Evolutionary conservation across 2,888 invertebrate genomes (phyloP).

Genomic region (Coelinius sp.): DNA sequence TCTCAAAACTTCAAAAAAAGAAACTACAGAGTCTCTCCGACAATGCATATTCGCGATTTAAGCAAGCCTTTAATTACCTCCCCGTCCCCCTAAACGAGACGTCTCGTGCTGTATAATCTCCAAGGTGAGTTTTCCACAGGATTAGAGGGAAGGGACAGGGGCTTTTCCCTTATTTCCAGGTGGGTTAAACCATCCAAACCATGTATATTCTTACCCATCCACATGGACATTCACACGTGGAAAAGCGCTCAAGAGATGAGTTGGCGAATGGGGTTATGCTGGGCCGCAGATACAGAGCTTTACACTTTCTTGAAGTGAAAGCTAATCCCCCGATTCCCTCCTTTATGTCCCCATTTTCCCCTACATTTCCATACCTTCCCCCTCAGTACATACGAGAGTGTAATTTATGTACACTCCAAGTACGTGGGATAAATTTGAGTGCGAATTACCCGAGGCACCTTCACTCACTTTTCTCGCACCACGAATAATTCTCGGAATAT

Average conservation of each 20-base stretch:
- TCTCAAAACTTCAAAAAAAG: background rate
- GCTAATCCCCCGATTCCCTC: conserved; percentile 34
- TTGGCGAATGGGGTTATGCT: conserved; percentile 35
- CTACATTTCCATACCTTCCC: background rate
- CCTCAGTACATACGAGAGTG: background rate
- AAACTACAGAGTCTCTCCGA: no score
- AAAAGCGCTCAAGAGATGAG: background rate
- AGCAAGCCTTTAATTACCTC: conserved; percentile 36
- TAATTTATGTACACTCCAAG: background rate
- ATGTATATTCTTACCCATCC: background rate
- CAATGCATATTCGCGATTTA: conserved; percentile 35
- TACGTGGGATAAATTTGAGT: conserved; percentile 1
- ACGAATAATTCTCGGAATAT: background rate
- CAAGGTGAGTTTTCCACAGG: conserved; percentile 26
- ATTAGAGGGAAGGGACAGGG: conserved; percentile 32
- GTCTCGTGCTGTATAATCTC: conserved; percentile 29
- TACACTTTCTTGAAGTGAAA: conserved; percentile 40
- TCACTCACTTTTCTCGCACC: background rate
- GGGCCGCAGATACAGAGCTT: conserved; percentile 37
- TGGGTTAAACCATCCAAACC: background rate
- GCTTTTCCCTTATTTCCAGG: background rate
- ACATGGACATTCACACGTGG: conserved; percentile 1
- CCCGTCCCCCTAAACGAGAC: conserved; percentile 12
- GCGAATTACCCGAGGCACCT: background rate
- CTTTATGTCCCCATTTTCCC: background rate